Percentiles rank a stretch among this genome's conserved stretches.
Evolutionary conservation across 2,113 vertebrate species (phyloP).

Genomic region (Microtus montanus): DNA sequence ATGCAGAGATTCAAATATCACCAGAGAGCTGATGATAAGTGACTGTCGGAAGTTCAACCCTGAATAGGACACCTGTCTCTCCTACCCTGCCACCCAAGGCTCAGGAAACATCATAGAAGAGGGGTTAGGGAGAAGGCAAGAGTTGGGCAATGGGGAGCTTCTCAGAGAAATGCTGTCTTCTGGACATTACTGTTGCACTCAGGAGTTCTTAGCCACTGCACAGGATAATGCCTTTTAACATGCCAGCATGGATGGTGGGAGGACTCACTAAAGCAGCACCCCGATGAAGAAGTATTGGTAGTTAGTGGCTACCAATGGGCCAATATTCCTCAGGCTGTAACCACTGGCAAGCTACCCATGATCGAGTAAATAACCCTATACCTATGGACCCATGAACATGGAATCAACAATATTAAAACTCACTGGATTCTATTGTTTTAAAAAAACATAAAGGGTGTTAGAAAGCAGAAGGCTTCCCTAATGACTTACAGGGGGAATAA

Average conservation of each 20-base stretch:
- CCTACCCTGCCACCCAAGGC: not conserved
- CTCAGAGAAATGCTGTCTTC: not conserved
- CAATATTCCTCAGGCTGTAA: not conserved
- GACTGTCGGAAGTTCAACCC: too few relatives aligned
- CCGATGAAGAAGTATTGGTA: not conserved
- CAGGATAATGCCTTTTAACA: not conserved
- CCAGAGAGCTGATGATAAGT: not conserved
- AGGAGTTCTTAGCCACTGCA: not conserved
- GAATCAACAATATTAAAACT: not conserved
- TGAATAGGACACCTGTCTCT: not conserved
- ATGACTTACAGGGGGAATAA: too few relatives aligned
- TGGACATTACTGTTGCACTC: not conserved
- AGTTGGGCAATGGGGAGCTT: not conserved
- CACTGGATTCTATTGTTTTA: not conserved
- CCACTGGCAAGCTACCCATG: not conserved
- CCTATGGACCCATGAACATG: not conserved
- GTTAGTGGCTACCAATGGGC: not conserved
- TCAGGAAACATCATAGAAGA: not conserved
- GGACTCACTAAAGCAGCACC: not conserved
- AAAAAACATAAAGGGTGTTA: not conserved
- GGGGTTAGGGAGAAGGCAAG: not conserved
- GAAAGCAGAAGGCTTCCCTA: not conserved
- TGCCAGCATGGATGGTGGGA: not conserved
- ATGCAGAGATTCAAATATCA: not conserved
- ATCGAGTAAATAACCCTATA: not conserved